Base-by-base conservation (phyloP, 2,888 invertebrate genomes). In the Linhomoeus sp. region DNA sequence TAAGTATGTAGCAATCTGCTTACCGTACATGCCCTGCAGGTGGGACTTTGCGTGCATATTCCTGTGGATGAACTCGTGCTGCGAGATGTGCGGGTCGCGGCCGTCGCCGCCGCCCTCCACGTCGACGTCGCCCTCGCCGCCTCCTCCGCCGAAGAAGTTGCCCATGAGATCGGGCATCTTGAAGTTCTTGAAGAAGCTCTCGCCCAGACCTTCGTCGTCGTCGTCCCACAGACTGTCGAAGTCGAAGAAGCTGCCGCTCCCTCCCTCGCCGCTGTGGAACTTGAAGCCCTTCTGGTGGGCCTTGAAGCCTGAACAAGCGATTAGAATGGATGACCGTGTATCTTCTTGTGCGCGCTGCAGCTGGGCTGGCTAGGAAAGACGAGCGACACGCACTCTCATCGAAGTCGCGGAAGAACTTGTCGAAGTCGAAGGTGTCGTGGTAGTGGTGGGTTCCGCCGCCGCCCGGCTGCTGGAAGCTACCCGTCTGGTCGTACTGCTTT, bases 361-460 rank as follows among this genome's bases (percentile, higher is more conserved):
- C 29, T 29, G 12, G 12, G 29, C 7, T 29, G 7, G 29, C 29
- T 29, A 52, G 47, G 20, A 51, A 51, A 45, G 59, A 59, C 5
- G 58, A 59, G 17, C 9, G 23, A 14, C 7, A 42, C 38, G 22
- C 20, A 45, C 45, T 45, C 20, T 56, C 54, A 48, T 63, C 61
- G 51, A 65, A 65, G 25, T 58, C 51, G n/a, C 53, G 53, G 51
- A 68, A 69, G 52, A 70, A 67, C 45, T 70, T 67, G 49, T 67
- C 59, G 48, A 68, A 68, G 48, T 63, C 59, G 52, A 65, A 66
- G 50, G 66, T 56, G 38, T 53, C 53, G 7, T 55, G 54, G 26
- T 54, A 55, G 39, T 20, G 7, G 29, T 5, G 14, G 17, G 12
- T 22, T 22, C 46, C 43, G 39, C 19, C 64, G 51, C 56, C 56